Conservation (phyloP, 2,113 vertebrate genomes). For the Sciurus niger region DNA sequence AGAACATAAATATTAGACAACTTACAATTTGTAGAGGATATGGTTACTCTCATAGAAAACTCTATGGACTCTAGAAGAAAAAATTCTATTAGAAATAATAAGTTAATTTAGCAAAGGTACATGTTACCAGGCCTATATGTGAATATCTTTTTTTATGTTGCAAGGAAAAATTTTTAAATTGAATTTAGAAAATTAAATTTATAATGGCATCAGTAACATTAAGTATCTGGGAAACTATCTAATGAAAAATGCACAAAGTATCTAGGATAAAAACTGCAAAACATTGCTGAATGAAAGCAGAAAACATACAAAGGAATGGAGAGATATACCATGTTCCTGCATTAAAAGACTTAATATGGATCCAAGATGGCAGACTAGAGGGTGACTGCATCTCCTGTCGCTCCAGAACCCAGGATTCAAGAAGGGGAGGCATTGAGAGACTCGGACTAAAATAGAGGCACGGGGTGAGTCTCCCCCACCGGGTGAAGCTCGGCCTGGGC, state of each 20-base stretch:
- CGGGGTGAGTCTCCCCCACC: too few relatives aligned
- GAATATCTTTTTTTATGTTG: background rate
- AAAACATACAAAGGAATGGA: background rate
- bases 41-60: background rate
- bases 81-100: background rate
- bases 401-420: too few relatives aligned
- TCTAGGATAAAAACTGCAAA: background rate
- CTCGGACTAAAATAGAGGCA: too few relatives aligned
- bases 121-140: background rate
- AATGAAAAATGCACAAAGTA: background rate
- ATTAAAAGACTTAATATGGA: background rate
- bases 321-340: background rate
- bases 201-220: background rate
- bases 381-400: too few relatives aligned
- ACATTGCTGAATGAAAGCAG: background rate
- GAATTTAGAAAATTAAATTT: background rate
- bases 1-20: background rate
- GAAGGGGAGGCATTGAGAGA: too few relatives aligned
- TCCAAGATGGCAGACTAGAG: too few relatives aligned
- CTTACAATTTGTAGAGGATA: background rate
- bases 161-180: background rate
- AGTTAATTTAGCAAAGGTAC: background rate
- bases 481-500: too few relatives aligned
- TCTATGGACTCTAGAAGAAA: background rate
- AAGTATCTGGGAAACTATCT: background rate